Evolutionary conservation across 1,140 invertebrate genomes (phyloP).

Genomic region (Lethrus apterus): DNA sequence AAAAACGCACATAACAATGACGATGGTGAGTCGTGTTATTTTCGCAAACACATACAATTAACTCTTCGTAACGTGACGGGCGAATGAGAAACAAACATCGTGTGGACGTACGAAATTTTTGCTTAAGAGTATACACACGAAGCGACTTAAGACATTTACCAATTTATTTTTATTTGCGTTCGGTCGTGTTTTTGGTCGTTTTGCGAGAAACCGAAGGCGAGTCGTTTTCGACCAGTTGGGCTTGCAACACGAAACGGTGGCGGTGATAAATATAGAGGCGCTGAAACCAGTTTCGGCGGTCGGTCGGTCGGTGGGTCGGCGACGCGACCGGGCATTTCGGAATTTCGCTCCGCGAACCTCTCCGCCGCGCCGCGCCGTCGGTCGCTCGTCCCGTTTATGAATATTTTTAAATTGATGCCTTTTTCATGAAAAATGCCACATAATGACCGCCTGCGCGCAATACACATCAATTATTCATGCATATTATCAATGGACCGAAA

Average conservation of each 20-base stretch:
- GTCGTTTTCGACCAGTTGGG: slow-evolving; percentile 20
- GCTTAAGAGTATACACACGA: background rate
- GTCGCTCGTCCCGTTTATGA: too few species aligned
- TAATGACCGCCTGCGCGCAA: slow-evolving; percentile 9
- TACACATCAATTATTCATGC: slow-evolving; percentile 12
- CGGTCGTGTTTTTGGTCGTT: slow-evolving; percentile 10
- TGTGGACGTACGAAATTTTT: too few species aligned
- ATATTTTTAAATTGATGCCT: slow-evolving; percentile 7
- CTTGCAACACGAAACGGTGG: slow-evolving; percentile 25
- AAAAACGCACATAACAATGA: too few species aligned
- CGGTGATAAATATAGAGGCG: slow-evolving; percentile 24
- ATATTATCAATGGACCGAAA: slow-evolving; percentile 8
- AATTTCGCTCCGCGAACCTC: slow-evolving; percentile 14
- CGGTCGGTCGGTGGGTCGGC: slow-evolving; percentile 17
- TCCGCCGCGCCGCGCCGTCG: too few species aligned
- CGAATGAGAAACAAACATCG: too few species aligned
- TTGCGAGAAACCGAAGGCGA: slow-evolving; percentile 18
- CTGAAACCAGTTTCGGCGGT: slow-evolving; percentile 22
- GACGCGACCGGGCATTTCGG: too few species aligned
- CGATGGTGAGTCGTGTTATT: too few species aligned
- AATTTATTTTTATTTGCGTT: slow-evolving; percentile 18
- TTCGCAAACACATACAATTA: too few species aligned
- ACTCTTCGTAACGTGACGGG: too few species aligned
- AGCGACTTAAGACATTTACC: slow-evolving; percentile 16
- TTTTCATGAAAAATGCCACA: slow-evolving; percentile 6